Base-by-base conservation (phyloP, 2,888 invertebrate genomes). In the Drosophila pseudotakahashii region DNA sequence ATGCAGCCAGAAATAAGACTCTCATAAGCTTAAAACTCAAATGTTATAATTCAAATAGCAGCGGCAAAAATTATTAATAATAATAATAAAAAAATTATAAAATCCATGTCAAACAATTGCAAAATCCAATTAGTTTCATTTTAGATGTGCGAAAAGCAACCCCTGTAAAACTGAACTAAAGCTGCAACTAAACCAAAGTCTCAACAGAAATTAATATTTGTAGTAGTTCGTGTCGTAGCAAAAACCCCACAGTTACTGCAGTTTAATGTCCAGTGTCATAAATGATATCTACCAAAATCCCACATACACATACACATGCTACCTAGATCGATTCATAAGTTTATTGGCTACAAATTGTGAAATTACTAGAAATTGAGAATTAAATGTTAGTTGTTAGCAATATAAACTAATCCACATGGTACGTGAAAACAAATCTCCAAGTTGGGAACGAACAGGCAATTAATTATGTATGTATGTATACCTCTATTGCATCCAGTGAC, bases 351-450 rank as follows among this genome's bases (percentile, higher is more conserved):
- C 50, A 85, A 70, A 74, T 80, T 81, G 81, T 83, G 78, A 83
- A 79, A 70, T 69, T 60, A 75, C 68, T 75, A 77, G 77, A 37
- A 81, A 79, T 73, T 86, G 69, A 73, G 48, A 73, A 73, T 75
- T 86, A 72, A 84, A 87, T 84, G 81, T 81, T 87, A 87, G 81
- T 81, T 79, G 68, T 72, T 81, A 77, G 77, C 78, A 76, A 82
- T 73, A 59, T 69, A 62, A 73, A 72, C 47, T 54, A 53, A 70
- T 68, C 41, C 47, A 58, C 63, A 60, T 58, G 32, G 57, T 55
- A 58, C 16, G 54, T 45, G 44, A 42, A 37, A 37, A 30, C 3
- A 44, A 44, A 34, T 50, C 39, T 39, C 36, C 26, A 23, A 34
- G 39, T 55, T 36, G 50, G 54, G 50, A 57, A 19, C 16, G 41